Evolutionary conservation across 1,140 invertebrate genomes (phyloP), one percentile per base, ranked within the genome.

Genomic region (Drosophila yakuba): DNA sequence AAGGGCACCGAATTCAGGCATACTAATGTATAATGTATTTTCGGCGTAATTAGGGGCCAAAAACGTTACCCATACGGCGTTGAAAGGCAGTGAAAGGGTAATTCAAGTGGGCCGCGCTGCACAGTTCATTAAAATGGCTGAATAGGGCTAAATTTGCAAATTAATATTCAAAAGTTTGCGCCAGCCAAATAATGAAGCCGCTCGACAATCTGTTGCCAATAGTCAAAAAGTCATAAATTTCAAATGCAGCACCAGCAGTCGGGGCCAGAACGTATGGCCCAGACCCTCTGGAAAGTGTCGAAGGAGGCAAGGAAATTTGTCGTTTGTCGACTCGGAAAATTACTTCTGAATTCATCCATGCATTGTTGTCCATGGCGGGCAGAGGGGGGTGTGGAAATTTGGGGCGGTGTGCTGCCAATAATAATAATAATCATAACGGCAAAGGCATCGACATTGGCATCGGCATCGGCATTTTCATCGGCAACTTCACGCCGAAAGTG

Each of bases 171-270:
- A 89, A 89, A 89, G 73, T 89, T 89, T 88, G 59, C 75, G 59
- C 75, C 68, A 60, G 68, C 83, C 76, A 83, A 88, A 89, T 89
- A 89, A 89, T 89, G 77, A 80, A 89, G 85, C 83, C 57, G 75
- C 71, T 66, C 38, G 51, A 50, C 84, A 89, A 90, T 90, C 85
- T 89, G 84, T 89, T 89, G 80, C 85, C 84, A 89, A 90, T 89
- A 89, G 80, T 89, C 85, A 89, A 89, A 85, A 89, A 84, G 51
- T 90, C 84, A 89, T 89, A 89, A 89, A 89, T 89, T 80, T 84
- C 74, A 63, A 89, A 80, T 89, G 84, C 80, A 84, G 58, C 80
- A 80, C 80, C 79, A 83, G 72, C 56, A 78, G 66, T 23, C 28
- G 41, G 12, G 43, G 66, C 43, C 63, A 68, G 58, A 78, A 78